A percentile compares a stretch with the other conserved stretches of the same genome.
Conservation (phyloP, 2,113 vertebrate species). For the Nycticebus coucang region DNA sequence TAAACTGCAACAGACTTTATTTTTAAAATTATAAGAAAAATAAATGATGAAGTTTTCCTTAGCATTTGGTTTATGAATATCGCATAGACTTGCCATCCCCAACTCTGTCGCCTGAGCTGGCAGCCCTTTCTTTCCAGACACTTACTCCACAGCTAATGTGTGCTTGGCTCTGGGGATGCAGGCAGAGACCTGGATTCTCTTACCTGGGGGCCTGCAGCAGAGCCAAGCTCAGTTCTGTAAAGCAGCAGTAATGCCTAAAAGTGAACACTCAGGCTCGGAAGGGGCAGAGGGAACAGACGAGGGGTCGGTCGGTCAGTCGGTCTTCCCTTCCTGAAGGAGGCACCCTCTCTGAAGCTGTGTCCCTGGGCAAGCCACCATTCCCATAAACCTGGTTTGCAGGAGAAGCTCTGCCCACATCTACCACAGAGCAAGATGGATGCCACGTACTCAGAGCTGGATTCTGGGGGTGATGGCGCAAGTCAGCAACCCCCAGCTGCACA, state of each 20-base stretch:
- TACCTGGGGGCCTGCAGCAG: too few species aligned
- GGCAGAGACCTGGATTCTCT: neutral
- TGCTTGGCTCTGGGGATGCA: neutral
- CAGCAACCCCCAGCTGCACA: neutral
- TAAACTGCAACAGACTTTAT: neutral
- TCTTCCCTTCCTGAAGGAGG: neutral
- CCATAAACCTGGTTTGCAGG: neutral
- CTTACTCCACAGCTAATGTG: accelerated
- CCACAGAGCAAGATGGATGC: neutral
- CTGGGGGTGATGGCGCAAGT: neutral
- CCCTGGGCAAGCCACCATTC: neutral
- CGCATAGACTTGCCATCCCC: neutral
- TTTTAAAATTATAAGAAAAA: neutral
- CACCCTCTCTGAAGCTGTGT: neutral
- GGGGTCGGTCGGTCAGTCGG: neutral
- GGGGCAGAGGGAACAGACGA: neutral
- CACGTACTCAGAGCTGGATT: neutral
- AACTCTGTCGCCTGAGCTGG: accelerated
- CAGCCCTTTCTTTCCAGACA: neutral
- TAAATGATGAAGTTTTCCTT: neutral
- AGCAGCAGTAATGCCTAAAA: accelerated
- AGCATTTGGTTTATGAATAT: neutral
- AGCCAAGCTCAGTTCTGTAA: neutral
- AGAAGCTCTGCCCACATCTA: neutral
- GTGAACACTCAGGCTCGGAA: neutral